These are phyloP conservation scores for Semaprochilodus insignis DNA, from an alignment of 2,797 vertebrate genomes.

Conservation along the genomic window DNA sequence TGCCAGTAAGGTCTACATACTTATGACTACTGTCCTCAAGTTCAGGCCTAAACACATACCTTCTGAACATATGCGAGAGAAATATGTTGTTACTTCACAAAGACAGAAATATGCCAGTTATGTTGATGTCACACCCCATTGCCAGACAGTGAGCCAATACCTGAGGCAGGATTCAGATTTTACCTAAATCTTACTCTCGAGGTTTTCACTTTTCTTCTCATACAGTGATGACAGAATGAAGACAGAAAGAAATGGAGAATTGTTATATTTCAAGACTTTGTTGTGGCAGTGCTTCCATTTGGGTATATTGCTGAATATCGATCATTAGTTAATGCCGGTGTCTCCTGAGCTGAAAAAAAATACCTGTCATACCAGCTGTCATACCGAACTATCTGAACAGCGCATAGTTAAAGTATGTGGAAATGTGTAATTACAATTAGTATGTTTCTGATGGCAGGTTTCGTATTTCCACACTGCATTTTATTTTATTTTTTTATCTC, in stretches of 20 bases:
- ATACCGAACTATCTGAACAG: neutral
- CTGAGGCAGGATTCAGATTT: neutral
- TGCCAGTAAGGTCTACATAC: neutral
- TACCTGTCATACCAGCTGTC: neutral
- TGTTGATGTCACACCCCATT: constrained; percentile 48
- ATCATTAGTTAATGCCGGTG: neutral
- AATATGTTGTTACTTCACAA: neutral
- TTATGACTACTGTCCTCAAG: neutral
- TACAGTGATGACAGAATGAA: neutral
- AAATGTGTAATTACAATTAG: neutral
- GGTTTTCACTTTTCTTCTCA: neutral
- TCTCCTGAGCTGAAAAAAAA: neutral
- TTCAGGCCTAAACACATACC: neutral
- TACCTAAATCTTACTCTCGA: neutral
- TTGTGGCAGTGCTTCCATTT: neutral
- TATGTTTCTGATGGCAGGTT: neutral
- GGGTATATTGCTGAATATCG: neutral
- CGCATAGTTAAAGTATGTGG: neutral
- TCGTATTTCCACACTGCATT: neutral
- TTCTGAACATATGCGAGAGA: neutral
- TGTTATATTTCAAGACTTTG: too few species aligned
- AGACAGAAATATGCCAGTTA: constrained; percentile 3
- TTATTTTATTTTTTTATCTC: neutral
- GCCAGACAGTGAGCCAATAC: constrained; percentile 49
- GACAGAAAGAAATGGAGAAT: too few species aligned